Evolutionary conservation across 2,113 vertebrate species (phyloP).

Genomic region (cattle (Bos taurus)): DNA sequence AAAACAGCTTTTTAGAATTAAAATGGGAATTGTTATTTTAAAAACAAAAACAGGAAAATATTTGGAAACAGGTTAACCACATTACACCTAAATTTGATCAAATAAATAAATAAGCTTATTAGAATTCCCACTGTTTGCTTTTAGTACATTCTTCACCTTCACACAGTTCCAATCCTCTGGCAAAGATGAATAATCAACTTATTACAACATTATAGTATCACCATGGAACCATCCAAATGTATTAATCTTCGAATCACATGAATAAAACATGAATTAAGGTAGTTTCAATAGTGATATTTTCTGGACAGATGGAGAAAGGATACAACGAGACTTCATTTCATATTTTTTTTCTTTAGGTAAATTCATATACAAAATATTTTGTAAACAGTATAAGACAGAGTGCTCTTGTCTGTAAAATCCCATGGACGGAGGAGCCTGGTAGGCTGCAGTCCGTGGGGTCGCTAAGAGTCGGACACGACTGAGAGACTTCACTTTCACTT

Average conservation of each 20-base stretch:
- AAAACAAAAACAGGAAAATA: background rate
- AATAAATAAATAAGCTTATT: background rate
- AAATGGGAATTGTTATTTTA: background rate
- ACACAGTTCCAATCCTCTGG: background rate
- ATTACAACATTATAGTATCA: background rate
- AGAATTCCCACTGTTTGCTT: background rate
- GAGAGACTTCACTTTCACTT: no score
- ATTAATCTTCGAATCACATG: background rate
- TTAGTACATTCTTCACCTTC: background rate
- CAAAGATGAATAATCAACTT: background rate
- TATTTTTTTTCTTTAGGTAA: background rate
- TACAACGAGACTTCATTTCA: background rate
- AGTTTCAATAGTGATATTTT: background rate
- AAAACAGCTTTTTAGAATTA: background rate
- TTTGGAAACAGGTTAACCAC: background rate
- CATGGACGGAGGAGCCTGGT: no score
- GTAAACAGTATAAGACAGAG: background rate
- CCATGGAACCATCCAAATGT: background rate
- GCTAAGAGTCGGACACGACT: no score
- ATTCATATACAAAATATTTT: background rate
- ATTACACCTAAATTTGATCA: background rate
- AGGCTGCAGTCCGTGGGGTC: no score
- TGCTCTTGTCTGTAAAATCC: no score
- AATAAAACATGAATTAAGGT: slow-evolving; percentile 20
- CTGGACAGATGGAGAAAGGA: background rate